A percentile compares a stretch with the other conserved stretches of the same genome.
These are phyloP conservation scores for Mizuhopecten yessoensis DNA, from an alignment of 1,140 invertebrate genomes.

Conservation along the genomic window DNA sequence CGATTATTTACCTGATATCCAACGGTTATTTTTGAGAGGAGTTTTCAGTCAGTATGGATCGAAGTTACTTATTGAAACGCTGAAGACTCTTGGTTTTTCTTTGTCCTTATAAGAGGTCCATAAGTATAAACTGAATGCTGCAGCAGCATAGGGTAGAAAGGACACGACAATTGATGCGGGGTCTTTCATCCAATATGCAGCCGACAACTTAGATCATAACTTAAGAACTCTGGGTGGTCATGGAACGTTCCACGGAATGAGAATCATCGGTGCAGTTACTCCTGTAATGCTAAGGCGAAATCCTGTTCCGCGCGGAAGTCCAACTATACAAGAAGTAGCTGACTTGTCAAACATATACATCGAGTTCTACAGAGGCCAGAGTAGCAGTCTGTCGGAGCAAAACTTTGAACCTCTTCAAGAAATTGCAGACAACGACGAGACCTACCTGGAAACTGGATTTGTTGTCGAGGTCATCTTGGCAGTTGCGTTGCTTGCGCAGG, in stretches of 20 bases:
- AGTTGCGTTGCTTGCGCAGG: neutral
- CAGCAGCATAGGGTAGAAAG: conserved; percentile 7
- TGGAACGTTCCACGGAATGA: neutral
- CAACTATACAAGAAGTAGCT: neutral
- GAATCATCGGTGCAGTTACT: neutral
- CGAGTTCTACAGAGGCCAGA: neutral
- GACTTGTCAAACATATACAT: neutral
- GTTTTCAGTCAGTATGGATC: conserved; percentile 55
- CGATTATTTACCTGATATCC: no score
- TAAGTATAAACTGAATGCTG: conserved; percentile 68
- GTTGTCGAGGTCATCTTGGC: neutral
- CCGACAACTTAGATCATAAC: conserved; percentile 57
- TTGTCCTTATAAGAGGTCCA: conserved; percentile 68
- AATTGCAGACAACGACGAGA: neutral
- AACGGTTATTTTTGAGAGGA: no score
- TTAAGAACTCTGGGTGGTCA: neutral
- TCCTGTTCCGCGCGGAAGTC: neutral
- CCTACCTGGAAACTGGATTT: neutral
- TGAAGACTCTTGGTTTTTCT: conserved; percentile 65
- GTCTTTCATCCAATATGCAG: conserved; percentile 56
- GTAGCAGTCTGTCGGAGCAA: neutral
- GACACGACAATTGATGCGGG: neutral
- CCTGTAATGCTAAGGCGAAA: neutral
- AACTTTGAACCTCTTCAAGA: neutral
- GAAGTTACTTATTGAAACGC: conserved; percentile 65